Conservation (phyloP, 2,797 vertebrate species). For the Aldrovandia affinis region DNA sequence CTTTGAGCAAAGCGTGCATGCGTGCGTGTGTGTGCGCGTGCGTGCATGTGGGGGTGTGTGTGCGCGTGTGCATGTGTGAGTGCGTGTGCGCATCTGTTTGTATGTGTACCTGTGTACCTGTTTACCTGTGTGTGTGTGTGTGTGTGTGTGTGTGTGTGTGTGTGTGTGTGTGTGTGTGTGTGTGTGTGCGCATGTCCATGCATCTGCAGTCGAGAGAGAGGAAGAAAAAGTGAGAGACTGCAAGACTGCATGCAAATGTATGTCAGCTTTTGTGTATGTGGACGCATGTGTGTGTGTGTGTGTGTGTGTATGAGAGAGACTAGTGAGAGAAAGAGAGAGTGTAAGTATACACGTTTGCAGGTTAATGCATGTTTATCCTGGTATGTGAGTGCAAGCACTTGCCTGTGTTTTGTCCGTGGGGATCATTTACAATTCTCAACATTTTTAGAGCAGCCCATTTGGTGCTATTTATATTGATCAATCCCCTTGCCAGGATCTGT, state of each 20-base stretch:
- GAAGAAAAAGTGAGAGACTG: background rate
- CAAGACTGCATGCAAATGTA: background rate
- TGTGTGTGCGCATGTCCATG: background rate
- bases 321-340: background rate
- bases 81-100: background rate
- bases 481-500: slow-evolving; percentile 51
- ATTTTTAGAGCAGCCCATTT: slow-evolving; percentile 64
- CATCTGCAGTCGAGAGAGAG: background rate
- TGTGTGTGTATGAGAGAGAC: background rate
- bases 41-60: background rate
- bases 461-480: slow-evolving; percentile 67
- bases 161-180: background rate
- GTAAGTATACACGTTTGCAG: background rate
- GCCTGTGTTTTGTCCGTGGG: slow-evolving; percentile 55
- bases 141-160: slow-evolving; percentile 2
- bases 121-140: background rate
- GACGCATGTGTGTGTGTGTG: background rate
- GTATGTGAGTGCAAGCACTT: background rate
- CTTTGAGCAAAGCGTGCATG: slow-evolving; percentile 24
- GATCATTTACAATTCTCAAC: slow-evolving; percentile 63
- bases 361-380: background rate
- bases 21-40: background rate
- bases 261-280: background rate
- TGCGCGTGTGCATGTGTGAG: background rate
- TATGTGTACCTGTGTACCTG: background rate